Evolutionary conservation across 2,113 vertebrate species (phyloP).

Genomic region (Alosa alosa): DNA sequence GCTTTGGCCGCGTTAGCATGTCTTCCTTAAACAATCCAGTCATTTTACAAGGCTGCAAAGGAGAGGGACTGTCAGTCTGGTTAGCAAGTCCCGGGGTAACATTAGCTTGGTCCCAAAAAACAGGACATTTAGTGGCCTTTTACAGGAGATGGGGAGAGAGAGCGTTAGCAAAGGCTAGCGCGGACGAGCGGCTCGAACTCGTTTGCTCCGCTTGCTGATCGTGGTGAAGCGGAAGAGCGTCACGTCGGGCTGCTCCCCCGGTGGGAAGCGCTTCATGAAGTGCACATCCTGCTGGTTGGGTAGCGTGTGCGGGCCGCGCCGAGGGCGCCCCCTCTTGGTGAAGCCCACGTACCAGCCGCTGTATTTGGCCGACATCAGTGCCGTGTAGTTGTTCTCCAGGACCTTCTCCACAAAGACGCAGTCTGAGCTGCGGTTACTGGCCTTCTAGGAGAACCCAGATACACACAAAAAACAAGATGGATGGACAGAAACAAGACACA

Average conservation of each 20-base stretch:
- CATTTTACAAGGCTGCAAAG: constrained; percentile 8
- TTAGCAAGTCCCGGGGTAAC: constrained; percentile 30
- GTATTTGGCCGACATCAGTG: constrained; percentile 76
- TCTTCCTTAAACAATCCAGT: constrained; percentile 9
- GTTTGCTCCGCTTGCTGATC: constrained; percentile 72
- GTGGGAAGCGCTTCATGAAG: constrained; percentile 78
- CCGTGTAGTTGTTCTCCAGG: constrained; percentile 81
- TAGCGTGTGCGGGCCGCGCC: constrained; percentile 70
- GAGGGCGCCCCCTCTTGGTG: constrained; percentile 74
- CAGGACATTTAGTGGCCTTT: constrained; percentile 28
- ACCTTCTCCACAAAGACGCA: constrained; percentile 81
- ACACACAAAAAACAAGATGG: constrained; percentile 14
- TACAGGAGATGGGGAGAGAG: constrained; percentile 18
- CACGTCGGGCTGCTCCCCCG: constrained; percentile 72
- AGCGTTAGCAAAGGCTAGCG: constrained; percentile 60
- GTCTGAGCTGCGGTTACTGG: constrained; percentile 73
- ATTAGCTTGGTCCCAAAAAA: constrained; percentile 50
- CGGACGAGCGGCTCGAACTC: constrained; percentile 69
- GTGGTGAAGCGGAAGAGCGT: constrained; percentile 78
- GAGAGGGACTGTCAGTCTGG: constrained; percentile 19
- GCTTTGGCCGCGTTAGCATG: constrained; percentile 14
- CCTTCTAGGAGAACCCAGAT: constrained; percentile 67
- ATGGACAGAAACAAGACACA: constrained; percentile 40
- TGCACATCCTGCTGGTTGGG: constrained; percentile 78
- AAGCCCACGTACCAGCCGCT: constrained; percentile 79